phyloP scores from a whole-genome alignment of 2,888 invertebrate species.

The Eueremaeus valkanovi region DNA sequence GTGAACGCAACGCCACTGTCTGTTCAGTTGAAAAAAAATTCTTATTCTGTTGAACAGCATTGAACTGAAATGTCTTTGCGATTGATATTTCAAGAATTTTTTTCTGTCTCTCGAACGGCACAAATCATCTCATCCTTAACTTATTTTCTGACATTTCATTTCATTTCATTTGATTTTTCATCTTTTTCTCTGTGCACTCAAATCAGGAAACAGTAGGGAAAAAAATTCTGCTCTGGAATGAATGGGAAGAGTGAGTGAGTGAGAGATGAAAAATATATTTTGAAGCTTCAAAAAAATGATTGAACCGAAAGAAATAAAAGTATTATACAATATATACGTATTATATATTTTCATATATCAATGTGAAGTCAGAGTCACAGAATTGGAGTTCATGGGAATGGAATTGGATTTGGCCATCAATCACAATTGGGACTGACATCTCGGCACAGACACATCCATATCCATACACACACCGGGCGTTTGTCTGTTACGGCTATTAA shows the following conservation, averaged over 20 bases:
- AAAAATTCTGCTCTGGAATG: too few species aligned
- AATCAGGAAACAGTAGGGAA: neutral
- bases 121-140: neutral
- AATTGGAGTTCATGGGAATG: conserved; percentile 1
- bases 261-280: too few species aligned
- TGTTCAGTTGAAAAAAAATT: neutral
- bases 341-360: neutral
- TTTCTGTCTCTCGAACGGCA: neutral
- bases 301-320: too few species aligned
- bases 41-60: neutral
- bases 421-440: neutral
- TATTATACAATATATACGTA: too few species aligned
- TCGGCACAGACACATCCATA: neutral
- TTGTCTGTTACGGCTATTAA: conserved; percentile 24
- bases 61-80: neutral
- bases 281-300: too few species aligned
- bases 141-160: conserved; percentile 4
- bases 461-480: neutral
- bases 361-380: neutral
- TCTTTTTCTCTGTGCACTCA: neutral
- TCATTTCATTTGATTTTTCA: neutral
- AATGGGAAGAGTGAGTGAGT: neutral
- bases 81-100: conserved; percentile 11
- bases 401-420: neutral
- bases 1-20: neutral